These are phyloP conservation scores for roundworm (Caenorhabditis elegans) DNA, from an alignment of 1,140 invertebrate species.

Conservation along the genomic window WBcel235 BX284602.5:9059501-9060000, in stretches of 20 bases:
- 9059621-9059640: background rate
- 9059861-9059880: slow-evolving; percentile 14
- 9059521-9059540: background rate
- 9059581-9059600: background rate
- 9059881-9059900: background rate
- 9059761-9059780: slow-evolving; percentile 10
- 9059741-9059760: background rate
- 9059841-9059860: slow-evolving; percentile 22
- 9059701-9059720: background rate
- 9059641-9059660: slow-evolving; percentile 6
- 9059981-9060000: slow-evolving; percentile 1
- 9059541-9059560: no score
- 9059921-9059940: slow-evolving; percentile 36
- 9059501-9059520: background rate
- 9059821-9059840: slow-evolving; percentile 30
- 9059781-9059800: background rate
- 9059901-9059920: background rate
- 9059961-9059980: slow-evolving; percentile 34
- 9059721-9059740: slow-evolving; percentile 1
- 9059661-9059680: slow-evolving; percentile 20
- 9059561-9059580: background rate
- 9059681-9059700: slow-evolving; percentile 14
- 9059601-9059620: background rate
- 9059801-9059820: background rate
- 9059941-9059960: slow-evolving; percentile 36